Conservation (phyloP, 37 sponge, comb jelly and placozoan genomes). For the Mnemiopsis leidyi region DNA sequence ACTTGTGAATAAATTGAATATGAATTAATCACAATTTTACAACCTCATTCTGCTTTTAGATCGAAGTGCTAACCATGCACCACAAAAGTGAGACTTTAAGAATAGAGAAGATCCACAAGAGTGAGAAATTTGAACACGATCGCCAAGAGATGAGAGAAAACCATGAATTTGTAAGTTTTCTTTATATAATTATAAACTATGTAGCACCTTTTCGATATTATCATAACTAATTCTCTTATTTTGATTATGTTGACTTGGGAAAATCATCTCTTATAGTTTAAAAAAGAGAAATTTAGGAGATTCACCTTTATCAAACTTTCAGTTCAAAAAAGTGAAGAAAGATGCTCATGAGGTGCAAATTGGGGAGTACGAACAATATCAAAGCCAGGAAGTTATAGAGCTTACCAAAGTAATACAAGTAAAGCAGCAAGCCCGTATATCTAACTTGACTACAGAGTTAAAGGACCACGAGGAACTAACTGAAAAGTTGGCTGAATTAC, state of each 20-base stretch:
- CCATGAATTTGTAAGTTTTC: conserved; percentile 23
- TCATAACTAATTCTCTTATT: too few species aligned
- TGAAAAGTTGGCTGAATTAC: neutral
- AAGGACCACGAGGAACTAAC: neutral
- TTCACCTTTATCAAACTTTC: neutral
- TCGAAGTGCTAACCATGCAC: neutral
- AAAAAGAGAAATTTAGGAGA: neutral
- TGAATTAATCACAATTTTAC: too few species aligned
- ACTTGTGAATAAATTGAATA: too few species aligned
- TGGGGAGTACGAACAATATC: neutral
- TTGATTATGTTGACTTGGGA: neutral
- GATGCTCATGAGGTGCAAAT: neutral
- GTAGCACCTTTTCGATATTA: too few species aligned
- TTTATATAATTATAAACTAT: too few species aligned
- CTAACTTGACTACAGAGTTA: neutral
- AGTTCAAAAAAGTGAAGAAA: conserved; percentile 32
- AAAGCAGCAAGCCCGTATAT: neutral
- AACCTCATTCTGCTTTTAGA: too few species aligned
- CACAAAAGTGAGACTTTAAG: conserved; percentile 18
- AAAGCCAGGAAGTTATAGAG: neutral
- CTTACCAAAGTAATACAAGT: neutral
- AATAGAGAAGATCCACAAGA: conserved; percentile 56
- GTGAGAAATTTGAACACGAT: neutral
- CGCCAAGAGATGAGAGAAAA: neutral
- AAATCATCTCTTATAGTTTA: neutral